These are phyloP conservation scores for Polydrusus pterygomalis DNA, from an alignment of 2,888 invertebrate genomes.

Conservation along the genomic window DNA sequence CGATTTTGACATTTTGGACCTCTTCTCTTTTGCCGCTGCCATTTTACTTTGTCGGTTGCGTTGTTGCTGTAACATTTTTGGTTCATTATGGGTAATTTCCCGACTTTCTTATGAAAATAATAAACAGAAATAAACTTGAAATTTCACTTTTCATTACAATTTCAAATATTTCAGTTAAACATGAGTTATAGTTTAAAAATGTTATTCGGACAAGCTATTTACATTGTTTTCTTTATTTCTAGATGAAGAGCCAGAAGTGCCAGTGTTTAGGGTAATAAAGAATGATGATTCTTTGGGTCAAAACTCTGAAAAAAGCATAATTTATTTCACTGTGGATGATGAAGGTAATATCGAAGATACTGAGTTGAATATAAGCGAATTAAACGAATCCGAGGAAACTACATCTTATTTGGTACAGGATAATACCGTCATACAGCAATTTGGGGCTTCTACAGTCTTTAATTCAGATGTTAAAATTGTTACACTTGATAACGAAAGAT, in stretches of 20 bases:
- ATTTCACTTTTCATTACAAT: neutral
- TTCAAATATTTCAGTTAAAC: neutral
- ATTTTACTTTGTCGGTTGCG: slow-evolving; percentile 1
- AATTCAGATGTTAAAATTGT: slow-evolving; percentile 43
- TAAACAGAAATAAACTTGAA: slow-evolving; percentile 11
- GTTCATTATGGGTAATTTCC: slow-evolving; percentile 53
- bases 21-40: neutral
- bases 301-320: slow-evolving; percentile 31
- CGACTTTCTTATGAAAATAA: slow-evolving; percentile 37
- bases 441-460: slow-evolving; percentile 36
- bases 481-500: slow-evolving; percentile 39
- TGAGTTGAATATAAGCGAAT: neutral
- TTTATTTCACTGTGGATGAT: slow-evolving; percentile 37
- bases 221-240: slow-evolving; percentile 12
- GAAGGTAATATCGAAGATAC: slow-evolving; percentile 14
- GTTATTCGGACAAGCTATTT: too few species aligned
- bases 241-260: slow-evolving; percentile 41
- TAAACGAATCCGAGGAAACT: slow-evolving; percentile 17
- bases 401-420: slow-evolving; percentile 38
- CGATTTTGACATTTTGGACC: neutral
- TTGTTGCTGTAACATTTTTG: slow-evolving; percentile 34
- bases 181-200: neutral
- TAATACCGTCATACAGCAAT: slow-evolving; percentile 16
- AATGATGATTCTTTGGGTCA: slow-evolving; percentile 3
- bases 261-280: slow-evolving; percentile 37